These are phyloP conservation scores for Mungos mungo DNA, from an alignment of 2,113 vertebrate species.

Conservation along the genomic window DNA sequence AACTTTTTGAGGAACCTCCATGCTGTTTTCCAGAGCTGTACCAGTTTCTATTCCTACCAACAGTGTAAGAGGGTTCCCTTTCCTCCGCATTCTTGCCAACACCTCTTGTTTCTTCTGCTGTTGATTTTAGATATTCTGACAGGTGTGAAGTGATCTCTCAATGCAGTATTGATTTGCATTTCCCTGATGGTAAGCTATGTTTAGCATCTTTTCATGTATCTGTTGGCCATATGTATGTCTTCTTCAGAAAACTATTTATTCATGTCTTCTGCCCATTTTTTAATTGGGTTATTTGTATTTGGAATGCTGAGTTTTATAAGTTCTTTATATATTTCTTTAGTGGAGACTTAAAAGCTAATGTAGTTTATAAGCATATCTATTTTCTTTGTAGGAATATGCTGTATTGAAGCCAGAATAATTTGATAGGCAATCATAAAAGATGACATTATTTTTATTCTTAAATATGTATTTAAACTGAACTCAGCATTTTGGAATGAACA, in stretches of 20 bases:
- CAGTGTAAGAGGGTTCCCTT: not conserved
- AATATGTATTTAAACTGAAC: conserved; percentile 22
- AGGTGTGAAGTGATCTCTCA: not conserved
- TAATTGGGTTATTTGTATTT: not conserved
- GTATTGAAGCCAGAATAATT: not conserved
- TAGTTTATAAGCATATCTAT: not conserved
- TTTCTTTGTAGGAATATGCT: not conserved
- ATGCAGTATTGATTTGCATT: not conserved
- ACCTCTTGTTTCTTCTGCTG: not conserved
- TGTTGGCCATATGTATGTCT: not conserved
- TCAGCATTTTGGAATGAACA: not conserved
- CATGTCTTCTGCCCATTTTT: not conserved
- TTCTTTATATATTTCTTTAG: not conserved
- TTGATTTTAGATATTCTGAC: not conserved
- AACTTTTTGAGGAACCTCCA: not conserved
- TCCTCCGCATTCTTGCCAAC: not conserved
- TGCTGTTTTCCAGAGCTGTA: not conserved
- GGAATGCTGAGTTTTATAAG: not conserved
- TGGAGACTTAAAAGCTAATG: not conserved
- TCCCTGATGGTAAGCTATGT: not conserved
- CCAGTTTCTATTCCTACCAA: not conserved
- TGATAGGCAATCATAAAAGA: not conserved
- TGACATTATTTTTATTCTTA: not conserved
- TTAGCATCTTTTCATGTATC: not conserved
- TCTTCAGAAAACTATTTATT: not conserved